Evolutionary conservation across 2,113 vertebrate genomes (phyloP), one percentile per base, ranked within the genome.

Genomic region (Hypanus sabinus): DNA sequence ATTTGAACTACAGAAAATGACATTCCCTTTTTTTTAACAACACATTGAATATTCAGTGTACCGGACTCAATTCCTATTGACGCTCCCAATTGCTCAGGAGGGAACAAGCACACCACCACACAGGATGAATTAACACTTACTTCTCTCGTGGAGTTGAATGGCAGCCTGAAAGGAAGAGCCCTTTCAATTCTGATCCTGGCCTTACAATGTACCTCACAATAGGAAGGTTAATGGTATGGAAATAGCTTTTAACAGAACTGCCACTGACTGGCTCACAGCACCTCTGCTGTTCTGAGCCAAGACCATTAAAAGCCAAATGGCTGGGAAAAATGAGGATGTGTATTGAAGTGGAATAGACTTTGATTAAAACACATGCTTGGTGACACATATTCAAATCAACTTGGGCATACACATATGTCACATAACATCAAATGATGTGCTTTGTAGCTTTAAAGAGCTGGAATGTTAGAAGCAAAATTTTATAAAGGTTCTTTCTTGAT

Each of bases 221-320:
- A 33, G 60, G 60, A 65, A 33, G 85, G 57, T 68, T 90, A 90
- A 90, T 68, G 60, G 33, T 65, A 90, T 90, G 85, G 60, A 68
- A 90, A 90, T 68, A n/a, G 85, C 14, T 90, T 90, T 90, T 33
- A 88, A 88, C 85, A 18, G 60, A n/a, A 60, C 85, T 20, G 12
- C 60, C 55, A 6, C 62, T 65, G 27, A 88, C 14, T 65, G 30
- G 12, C 16, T 33, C 85, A 33, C 85, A 65, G 85, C 85, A 33
- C 30, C 83, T 87, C 83, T 60, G 83, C 24, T 65, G 85, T 65
- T 14, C 5, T 20, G 30, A 60, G 60, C 30, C 60, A 1, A 30
- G 85, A 33, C 7, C n/a, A 90, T 20, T 87, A n/a, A 65, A 65
- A 90, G 14, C 30, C 57, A n/a, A 88, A 27, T 33, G 12, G n/a